These are phyloP conservation scores for Calliphora vomitoria DNA, from an alignment of 2,888 invertebrate species.

Conservation along the genomic window DNA sequence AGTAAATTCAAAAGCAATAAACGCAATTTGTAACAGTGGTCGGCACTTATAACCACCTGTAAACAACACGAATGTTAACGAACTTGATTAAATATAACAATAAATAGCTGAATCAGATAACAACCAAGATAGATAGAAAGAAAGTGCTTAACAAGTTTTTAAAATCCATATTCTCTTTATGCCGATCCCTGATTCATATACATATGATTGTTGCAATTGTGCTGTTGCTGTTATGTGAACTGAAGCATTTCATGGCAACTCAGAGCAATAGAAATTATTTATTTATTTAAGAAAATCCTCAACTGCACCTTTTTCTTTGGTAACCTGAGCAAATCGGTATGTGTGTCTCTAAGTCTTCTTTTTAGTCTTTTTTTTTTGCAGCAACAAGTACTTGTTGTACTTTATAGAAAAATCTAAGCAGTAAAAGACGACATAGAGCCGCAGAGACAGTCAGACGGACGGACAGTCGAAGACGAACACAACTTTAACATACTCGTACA, in stretches of 20 bases:
- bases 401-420: constrained; percentile 13
- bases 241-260: constrained; percentile 29
- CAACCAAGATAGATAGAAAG: background rate
- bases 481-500: constrained; percentile 60
- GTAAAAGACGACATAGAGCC: background rate
- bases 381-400: constrained; percentile 32
- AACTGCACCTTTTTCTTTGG: constrained; percentile 72
- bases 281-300: constrained; percentile 61
- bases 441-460: background rate
- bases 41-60: too few relatives aligned
- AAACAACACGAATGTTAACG: too few relatives aligned
- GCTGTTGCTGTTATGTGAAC: constrained; percentile 29
- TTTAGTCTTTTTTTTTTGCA: background rate
- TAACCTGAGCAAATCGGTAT: constrained; percentile 60
- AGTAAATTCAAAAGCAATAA: constrained; percentile 7
- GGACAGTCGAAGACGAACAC: constrained; percentile 21
- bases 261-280: constrained; percentile 15
- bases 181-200: too few relatives aligned
- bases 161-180: too few relatives aligned
- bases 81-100: too few relatives aligned
- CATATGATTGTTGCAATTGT: background rate
- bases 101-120: background rate
- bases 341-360: background rate
- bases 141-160: too few relatives aligned
- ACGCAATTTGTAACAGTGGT: too few relatives aligned